Base-by-base conservation (phyloP, 2,113 vertebrate genomes). In the Myanophis thanlyinensis region DNA sequence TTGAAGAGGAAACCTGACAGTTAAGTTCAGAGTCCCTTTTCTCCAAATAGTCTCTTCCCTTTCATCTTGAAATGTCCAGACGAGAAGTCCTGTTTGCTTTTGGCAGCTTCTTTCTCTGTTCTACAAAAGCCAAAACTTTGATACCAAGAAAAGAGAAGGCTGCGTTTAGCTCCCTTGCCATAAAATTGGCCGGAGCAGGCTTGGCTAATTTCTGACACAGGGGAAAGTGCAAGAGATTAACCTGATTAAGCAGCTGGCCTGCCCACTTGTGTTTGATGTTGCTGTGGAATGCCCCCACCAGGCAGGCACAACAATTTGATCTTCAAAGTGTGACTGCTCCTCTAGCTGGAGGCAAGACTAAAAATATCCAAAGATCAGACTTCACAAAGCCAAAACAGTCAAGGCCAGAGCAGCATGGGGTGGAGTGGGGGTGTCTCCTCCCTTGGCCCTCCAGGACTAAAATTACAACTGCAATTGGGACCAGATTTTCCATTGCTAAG, bases 91-190 rank as follows among this genome's bases (percentile, higher is more conserved):
- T 30, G 15, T 85, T 86, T 2, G 15, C 56, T 1, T 49, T 0
- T 44, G 85, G 10, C 0, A 1, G 12, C 25, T 4, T 10, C 54
- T n/a, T 44, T 35, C 49, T 47, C 8, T 0, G 6, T 59, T 52
- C 13, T 22, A 18, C 1, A 67, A 4, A 27, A 85, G 0, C 73
- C 9, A 48, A 46, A 35, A 44, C 20, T 48, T 49, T n/a, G 54
- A 53, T 52, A 5, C 67, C 44, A 30, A 52, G 56, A 44, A 47
- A 93, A 48, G 0, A n/a, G 15, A 73, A 46, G 9, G 12, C 25
- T 25, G 87, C 53, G 48, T 49, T 44, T 5, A 3, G n/a, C 5
- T 25, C 0, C 0, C 3, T 44, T 46, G 53, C 48, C 20, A 85
- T 84, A 25, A 25, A 56, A 56, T 47, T 35, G 87, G 27, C 27